Base-by-base conservation (phyloP, 2,888 invertebrate species). In the Lasioglossum villosulum region DNA sequence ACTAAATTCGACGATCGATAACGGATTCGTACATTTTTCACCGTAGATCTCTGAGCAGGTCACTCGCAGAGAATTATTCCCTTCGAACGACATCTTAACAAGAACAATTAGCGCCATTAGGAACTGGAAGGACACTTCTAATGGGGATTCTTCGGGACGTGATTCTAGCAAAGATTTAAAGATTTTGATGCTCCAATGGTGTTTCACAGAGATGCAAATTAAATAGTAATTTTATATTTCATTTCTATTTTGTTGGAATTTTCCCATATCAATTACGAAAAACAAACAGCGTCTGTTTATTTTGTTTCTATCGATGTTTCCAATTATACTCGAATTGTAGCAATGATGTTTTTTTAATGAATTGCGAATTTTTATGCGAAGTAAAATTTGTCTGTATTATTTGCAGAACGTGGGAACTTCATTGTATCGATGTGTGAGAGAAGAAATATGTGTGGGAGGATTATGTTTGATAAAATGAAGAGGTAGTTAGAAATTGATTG, bases 11-110 rank as follows among this genome's bases (percentile, higher is more conserved):
- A 70, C 70, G 39, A 12, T n/a, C 70, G n/a, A n/a, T n/a, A 70
- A 39, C 14, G 6, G 39, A 70, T 39, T 39, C 70, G n/a, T 70
- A 39, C 14, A 39, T 70, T 39, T 70, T 39, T 70, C 39, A 27
- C 5, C n/a, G n/a, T n/a, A 0, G 37, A n/a, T 39, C 37, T 39
- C n/a, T 12, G 39, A 10, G 5, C 70, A 5, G n/a, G 39, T 70
- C 70, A n/a, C 37, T 70, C 70, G n/a, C 23, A 0, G n/a, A 39
- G 39, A 70, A 70, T 70, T 70, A 70, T 70, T 70, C 23, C 70
- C 39, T 70, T 39, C 70, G 39, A 16, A n/a, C 37, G 70, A 70
- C 12, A 70, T 23, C n/a, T 70, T 70, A 39, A 70, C 70, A n/a
- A 39, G 70, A 70, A 39, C 39, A n/a, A 39, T 39, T 70, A 70